Conservation (phyloP, 2,888 invertebrate genomes). For the Cheilosia scutellata region DNA sequence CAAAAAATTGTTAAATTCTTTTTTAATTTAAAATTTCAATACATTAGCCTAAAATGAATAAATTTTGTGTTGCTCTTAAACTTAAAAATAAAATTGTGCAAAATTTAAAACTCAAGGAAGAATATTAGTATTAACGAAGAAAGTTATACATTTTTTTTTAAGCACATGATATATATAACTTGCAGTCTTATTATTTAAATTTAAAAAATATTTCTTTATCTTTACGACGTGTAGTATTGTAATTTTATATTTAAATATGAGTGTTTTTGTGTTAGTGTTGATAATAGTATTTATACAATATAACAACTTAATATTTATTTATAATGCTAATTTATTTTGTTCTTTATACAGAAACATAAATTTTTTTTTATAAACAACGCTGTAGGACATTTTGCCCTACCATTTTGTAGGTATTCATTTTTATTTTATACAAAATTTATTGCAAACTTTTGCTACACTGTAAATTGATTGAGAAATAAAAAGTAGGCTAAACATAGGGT, state of each 20-base stretch:
- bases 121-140: constrained; percentile 33
- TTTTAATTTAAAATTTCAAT: constrained; percentile 5
- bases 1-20: not conserved
- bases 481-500: constrained; percentile 51
- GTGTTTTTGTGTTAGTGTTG: constrained; percentile 21
- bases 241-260: constrained; percentile 9
- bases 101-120: not conserved
- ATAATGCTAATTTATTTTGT: not conserved
- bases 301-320: constrained; percentile 40
- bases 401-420: not conserved
- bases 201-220: constrained; percentile 62
- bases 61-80: constrained; percentile 35
- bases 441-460: constrained; percentile 67
- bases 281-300: constrained; percentile 49
- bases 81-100: constrained; percentile 43
- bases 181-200: constrained; percentile 75
- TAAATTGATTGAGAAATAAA: constrained; percentile 24
- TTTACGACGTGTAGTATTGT: constrained; percentile 9
- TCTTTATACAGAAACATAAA: constrained; percentile 49
- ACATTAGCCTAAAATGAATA: constrained; percentile 35
- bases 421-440: constrained; percentile 60
- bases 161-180: constrained; percentile 67
- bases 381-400: not conserved
- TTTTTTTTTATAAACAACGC: not conserved
- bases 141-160: constrained; percentile 14